These are phyloP conservation scores for Rhabdornis inornatus DNA, from an alignment of 2,113 vertebrate species.

Conservation along the genomic window DNA sequence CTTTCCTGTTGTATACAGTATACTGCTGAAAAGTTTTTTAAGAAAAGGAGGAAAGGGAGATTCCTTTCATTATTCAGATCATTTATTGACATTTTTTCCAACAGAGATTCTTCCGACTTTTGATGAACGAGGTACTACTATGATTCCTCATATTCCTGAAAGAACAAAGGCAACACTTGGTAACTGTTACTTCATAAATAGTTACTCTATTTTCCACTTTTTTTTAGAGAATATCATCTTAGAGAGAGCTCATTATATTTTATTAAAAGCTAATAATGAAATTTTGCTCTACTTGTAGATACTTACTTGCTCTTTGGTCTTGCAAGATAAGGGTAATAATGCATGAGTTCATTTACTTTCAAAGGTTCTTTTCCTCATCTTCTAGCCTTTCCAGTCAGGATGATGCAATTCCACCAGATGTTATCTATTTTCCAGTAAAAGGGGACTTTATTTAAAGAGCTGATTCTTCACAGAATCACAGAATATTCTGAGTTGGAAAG, in stretches of 20 bases:
- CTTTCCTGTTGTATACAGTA: neutral
- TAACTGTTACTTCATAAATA: slow-evolving; percentile 51
- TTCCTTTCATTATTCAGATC: neutral
- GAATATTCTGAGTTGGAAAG: neutral
- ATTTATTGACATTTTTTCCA: neutral
- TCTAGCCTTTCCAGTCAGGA: neutral
- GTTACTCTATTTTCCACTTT: neutral
- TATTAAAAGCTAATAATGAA: neutral
- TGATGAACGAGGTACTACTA: slow-evolving; percentile 46
- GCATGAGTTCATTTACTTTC: neutral
- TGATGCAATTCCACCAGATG: neutral
- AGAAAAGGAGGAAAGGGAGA: neutral
- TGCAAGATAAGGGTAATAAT: neutral
- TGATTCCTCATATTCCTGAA: slow-evolving; percentile 57
- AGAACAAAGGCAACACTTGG: slow-evolving; percentile 63
- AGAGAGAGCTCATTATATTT: neutral
- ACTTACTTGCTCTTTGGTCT: neutral
- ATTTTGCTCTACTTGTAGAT: neutral
- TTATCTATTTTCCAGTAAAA: neutral
- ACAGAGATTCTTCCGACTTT: slow-evolving; percentile 52
- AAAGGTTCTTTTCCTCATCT: neutral
- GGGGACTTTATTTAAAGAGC: neutral
- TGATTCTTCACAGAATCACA: neutral
- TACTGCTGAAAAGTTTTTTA: neutral
- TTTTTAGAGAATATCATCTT: neutral